These are phyloP conservation scores for Piscicola geometra DNA, from an alignment of 2,888 invertebrate genomes.

Conservation along the genomic window DNA sequence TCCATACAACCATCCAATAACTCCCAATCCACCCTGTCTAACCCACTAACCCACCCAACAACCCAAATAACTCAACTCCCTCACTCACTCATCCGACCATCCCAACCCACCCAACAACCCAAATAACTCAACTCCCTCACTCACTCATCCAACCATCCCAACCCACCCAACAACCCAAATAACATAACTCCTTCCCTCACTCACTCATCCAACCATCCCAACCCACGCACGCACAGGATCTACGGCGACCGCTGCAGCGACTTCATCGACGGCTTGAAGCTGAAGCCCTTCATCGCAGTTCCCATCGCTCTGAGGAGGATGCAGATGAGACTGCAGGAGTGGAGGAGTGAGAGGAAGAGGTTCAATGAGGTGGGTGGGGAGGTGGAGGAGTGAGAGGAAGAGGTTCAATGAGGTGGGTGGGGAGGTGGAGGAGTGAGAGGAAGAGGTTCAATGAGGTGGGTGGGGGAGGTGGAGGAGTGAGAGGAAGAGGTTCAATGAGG, in stretches of 20 bases:
- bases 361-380: conserved; percentile 97
- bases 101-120: too few relatives aligned
- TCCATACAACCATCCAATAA: too few relatives aligned
- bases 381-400: conserved; percentile 96
- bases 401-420: conserved; percentile 65
- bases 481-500: conserved; percentile 68
- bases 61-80: background rate
- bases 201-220: conserved; percentile 11
- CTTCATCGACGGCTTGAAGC: conserved; percentile 90
- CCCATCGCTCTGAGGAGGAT: conserved; percentile 79
- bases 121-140: background rate
- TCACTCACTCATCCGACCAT: background rate
- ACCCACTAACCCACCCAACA: background rate
- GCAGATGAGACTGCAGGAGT: conserved; percentile 92
- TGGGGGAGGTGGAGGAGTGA: conserved; percentile 64
- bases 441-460: too few relatives aligned
- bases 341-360: conserved; percentile 73
- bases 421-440: too few relatives aligned
- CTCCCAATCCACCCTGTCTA: too few relatives aligned
- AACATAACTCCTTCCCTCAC: background rate
- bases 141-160: background rate
- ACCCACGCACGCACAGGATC: conserved; percentile 54
- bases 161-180: background rate
- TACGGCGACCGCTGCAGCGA: conserved; percentile 70
- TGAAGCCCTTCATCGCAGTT: conserved; percentile 86